phyloP scores from a whole-genome alignment of 2,888 invertebrate genomes.

The Ashinkailepas kermadecensis region DNA sequence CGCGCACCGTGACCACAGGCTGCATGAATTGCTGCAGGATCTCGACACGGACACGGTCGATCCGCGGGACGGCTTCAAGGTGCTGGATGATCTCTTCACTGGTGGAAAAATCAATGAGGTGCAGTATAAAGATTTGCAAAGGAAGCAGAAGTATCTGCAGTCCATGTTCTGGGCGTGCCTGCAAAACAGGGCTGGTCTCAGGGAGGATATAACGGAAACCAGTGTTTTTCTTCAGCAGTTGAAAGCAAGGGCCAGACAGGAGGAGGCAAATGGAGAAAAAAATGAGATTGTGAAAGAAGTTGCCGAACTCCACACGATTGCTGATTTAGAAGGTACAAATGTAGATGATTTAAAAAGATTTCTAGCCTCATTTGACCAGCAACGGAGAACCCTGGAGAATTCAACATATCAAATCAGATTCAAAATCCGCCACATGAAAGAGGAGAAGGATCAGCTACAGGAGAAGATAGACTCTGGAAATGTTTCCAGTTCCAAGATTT shows the following conservation, averaged over 20 bases:
- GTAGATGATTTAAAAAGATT: background rate
- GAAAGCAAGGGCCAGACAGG: background rate
- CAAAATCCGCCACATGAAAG: background rate
- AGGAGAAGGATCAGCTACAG: background rate
- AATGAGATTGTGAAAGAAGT: background rate
- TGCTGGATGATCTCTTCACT: constrained; percentile 8
- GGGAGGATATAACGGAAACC: background rate
- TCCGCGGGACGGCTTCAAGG: background rate
- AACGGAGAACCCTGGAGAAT: background rate
- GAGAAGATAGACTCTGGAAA: background rate
- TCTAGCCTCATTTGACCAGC: background rate
- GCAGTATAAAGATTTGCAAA: background rate
- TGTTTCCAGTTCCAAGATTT: background rate
- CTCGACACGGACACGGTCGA: background rate
- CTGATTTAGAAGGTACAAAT: background rate
- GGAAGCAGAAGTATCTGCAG: background rate
- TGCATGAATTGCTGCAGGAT: background rate
- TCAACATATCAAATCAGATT: background rate
- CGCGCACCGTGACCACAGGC: background rate
- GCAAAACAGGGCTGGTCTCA: background rate
- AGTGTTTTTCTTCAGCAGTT: background rate
- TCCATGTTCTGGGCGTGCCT: constrained; percentile 2
- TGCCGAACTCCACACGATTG: background rate
- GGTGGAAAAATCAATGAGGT: background rate
- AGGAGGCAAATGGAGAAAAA: background rate